phyloP scores from a whole-genome alignment of 2,113 vertebrate genomes.

The Pelmatolapia mariae region DNA sequence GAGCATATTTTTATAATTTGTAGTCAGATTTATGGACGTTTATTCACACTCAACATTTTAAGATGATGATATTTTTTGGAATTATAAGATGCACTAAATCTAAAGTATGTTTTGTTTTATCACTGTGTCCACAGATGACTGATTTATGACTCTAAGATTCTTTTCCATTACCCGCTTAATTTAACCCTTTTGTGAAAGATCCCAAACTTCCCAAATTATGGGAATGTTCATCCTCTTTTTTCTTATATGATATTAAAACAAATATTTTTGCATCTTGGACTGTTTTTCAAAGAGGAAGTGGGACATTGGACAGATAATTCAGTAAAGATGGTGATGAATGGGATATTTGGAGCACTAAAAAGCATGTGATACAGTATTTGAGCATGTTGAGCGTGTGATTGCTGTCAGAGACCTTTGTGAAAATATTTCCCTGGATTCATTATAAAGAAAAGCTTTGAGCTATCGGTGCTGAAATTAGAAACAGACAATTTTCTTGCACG shows the following conservation, averaged over 20 bases:
- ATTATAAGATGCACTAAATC: background rate
- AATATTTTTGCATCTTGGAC: fast-evolving
- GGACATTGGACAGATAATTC: background rate
- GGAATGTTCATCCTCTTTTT: background rate
- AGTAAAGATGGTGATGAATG: background rate
- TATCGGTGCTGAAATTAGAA: background rate
- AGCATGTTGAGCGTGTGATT: fast-evolving
- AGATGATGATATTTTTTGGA: fast-evolving
- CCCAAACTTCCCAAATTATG: background rate
- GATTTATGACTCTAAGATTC: background rate
- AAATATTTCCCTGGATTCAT: background rate
- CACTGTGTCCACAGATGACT: background rate
- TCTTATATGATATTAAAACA: background rate
- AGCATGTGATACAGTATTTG: no score
- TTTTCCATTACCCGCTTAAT: background rate
- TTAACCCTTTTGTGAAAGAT: fast-evolving
- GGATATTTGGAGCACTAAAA: fast-evolving
- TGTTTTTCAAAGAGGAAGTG: background rate
- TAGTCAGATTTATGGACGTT: background rate
- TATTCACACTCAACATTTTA: background rate
- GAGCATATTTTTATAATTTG: background rate
- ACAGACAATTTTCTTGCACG: background rate
- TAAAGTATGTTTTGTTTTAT: background rate
- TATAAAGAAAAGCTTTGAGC: background rate
- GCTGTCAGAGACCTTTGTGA: background rate